These are phyloP conservation scores for Sisyra nigra DNA, from an alignment of 2,888 invertebrate species.

Conservation along the genomic window DNA sequence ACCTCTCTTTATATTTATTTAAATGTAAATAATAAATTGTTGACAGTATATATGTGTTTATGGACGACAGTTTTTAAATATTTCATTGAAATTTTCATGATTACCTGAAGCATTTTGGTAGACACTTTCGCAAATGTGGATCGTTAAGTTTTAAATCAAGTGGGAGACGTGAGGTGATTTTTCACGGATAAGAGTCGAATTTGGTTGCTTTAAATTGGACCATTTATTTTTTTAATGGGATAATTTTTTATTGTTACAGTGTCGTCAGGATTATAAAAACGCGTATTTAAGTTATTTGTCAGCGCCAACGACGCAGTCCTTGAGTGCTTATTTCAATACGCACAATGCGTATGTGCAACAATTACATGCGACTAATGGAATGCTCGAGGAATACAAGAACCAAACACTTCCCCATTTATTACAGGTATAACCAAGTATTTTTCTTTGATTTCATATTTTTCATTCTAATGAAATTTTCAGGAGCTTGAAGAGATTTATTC, in stretches of 20 bases:
- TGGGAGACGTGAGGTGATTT: too few species aligned
- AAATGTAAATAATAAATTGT: too few species aligned
- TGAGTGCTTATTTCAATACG: slow-evolving; percentile 71
- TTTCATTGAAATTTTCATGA: too few species aligned
- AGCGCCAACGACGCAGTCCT: slow-evolving; percentile 49
- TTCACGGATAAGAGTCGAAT: too few species aligned
- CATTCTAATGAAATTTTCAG: slow-evolving; percentile 33
- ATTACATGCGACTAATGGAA: slow-evolving; percentile 81
- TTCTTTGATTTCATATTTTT: not conserved
- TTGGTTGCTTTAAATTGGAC: too few species aligned
- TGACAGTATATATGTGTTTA: too few species aligned
- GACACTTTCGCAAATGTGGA: too few species aligned
- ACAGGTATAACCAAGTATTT: slow-evolving; percentile 44
- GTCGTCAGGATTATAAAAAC: slow-evolving; percentile 74
- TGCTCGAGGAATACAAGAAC: slow-evolving; percentile 77
- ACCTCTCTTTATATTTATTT: too few species aligned
- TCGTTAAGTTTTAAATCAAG: too few species aligned
- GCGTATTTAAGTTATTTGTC: slow-evolving; percentile 67
- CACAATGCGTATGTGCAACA: slow-evolving; percentile 92
- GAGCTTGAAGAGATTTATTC: slow-evolving; percentile 87
- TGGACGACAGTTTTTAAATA: too few species aligned
- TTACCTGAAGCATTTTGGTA: too few species aligned
- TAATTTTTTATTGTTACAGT: slow-evolving; percentile 38
- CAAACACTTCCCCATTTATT: slow-evolving; percentile 73
- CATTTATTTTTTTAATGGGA: too few species aligned